Conservation (phyloP, 2,888 invertebrate genomes). For the Drosophila aldrichi region DNA sequence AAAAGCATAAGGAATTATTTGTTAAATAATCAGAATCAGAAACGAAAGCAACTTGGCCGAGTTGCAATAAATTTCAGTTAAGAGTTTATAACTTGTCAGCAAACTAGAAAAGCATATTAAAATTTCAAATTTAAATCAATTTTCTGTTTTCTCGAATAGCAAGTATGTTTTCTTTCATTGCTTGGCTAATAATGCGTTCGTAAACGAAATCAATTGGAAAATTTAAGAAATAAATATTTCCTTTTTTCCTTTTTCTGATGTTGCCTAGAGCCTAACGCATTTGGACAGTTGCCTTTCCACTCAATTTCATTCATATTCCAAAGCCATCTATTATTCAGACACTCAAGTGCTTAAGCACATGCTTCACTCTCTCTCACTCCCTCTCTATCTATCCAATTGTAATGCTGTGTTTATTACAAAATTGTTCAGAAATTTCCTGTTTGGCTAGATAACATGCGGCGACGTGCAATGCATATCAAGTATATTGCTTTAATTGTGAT, state of each 20-base stretch:
- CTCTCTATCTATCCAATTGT: neutral
- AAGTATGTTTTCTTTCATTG: too few species aligned
- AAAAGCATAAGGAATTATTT: neutral
- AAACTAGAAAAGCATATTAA: too few species aligned
- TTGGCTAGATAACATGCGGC: constrained; percentile 12
- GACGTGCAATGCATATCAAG: constrained; percentile 15
- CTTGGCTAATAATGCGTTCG: neutral
- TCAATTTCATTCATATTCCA: constrained; percentile 1
- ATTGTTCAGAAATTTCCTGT: constrained; percentile 5
- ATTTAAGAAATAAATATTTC: neutral
- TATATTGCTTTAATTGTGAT: constrained; percentile 1
- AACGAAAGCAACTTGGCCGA: neutral
- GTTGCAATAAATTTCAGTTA: too few species aligned
- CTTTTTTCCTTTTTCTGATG: too few species aligned
- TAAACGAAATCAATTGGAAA: neutral
- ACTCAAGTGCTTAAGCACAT: neutral
- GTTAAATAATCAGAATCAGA: neutral
- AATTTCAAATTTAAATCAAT: too few species aligned
- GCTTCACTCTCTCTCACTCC: neutral
- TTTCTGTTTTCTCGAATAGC: too few species aligned
- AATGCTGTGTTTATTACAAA: constrained; percentile 9
- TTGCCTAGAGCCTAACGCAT: neutral
- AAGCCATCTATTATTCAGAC: constrained; percentile 1
- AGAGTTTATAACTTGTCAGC: too few species aligned
- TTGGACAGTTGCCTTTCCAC: constrained; percentile 2